Evolutionary conservation across 2,113 vertebrate species (phyloP), one percentile per base, ranked within the genome.

Genomic region (Rhinogobius similis): DNA sequence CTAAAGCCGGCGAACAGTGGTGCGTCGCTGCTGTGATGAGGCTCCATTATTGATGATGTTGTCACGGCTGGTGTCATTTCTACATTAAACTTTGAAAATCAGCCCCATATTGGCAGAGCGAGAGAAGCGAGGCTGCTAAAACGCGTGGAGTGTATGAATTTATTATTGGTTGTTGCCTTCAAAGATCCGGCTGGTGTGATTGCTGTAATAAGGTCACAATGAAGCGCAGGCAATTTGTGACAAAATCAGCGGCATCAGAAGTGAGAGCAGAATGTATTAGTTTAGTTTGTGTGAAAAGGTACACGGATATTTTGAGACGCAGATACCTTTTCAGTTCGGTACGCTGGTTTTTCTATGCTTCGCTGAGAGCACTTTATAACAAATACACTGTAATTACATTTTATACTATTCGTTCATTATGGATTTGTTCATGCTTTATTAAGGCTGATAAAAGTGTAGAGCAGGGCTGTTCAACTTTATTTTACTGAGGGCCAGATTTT

Each of bases 171-270:
- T 61, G 58, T 61, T 61, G 20, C 29, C 29, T 61, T 61, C 58
- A 61, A 61, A 61, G 58, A 61, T 61, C 55, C 55, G 4, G 55
- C 55, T 29, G 12, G 16, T 36, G 58, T 61, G 58, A 61, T 61
- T 61, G 58, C 58, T 61, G 58, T 61, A 61, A 61, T 61, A 36
- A 61, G 58, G 58, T 61, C 58, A 61, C 27, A 61, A 36, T 32
- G 58, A 61, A 36, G 29, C 27, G 27, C 56, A 59, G 27, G 56
- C 56, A 59, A 59, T 59, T 59, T 59, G 16, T 32, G 16, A 10
- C 8, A 38, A 36, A 29, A 27, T 29, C 55, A 7, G 58, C 20
- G 3, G n/a, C n/a, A n/a, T n/a, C 20, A 36, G 29, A 36, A 36
- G 29, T 36, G 27, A 38, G 58, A 32, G 20, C 29, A n/a, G 29